These are phyloP conservation scores for Carlito syrichta DNA, from an alignment of 2,113 vertebrate species.

Conservation along the genomic window DNA sequence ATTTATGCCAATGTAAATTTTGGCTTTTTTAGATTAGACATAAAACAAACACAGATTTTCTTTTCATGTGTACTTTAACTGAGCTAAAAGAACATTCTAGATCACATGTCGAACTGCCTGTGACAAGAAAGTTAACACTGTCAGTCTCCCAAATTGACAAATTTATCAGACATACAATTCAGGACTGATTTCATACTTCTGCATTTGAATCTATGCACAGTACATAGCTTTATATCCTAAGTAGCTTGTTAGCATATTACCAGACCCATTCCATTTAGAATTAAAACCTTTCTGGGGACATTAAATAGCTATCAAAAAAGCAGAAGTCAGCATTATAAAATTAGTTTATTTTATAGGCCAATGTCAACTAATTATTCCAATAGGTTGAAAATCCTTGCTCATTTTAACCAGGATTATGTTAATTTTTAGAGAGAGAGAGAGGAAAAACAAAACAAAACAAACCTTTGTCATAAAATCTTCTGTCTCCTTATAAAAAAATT, in stretches of 20 bases:
- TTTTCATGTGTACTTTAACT: constrained; percentile 75
- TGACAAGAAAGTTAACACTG: constrained; percentile 74
- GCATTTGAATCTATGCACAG: constrained; percentile 76
- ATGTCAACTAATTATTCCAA: constrained; percentile 72
- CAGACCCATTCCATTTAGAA: constrained; percentile 69
- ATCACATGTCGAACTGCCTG: constrained; percentile 57
- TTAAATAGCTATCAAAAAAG: constrained; percentile 69
- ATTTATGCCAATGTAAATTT: constrained; percentile 59
- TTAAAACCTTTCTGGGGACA: constrained; percentile 64
- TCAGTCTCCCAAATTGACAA: constrained; percentile 77
- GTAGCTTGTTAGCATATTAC: constrained; percentile 72
- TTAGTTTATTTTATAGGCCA: constrained; percentile 75
- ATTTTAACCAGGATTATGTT: constrained; percentile 53
- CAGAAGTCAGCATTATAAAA: constrained; percentile 75
- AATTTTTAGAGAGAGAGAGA: constrained; percentile 38
- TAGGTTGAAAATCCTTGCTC: constrained; percentile 63
- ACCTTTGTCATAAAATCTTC: not conserved
- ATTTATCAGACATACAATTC: constrained; percentile 77
- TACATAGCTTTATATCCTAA: constrained; percentile 73
- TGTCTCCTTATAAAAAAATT: not conserved
- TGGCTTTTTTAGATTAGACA: constrained; percentile 70
- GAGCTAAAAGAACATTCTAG: constrained; percentile 64
- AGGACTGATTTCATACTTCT: constrained; percentile 76
- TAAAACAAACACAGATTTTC: constrained; percentile 66
- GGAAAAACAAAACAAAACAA: not conserved